Base-by-base conservation (phyloP, 2,797 vertebrate genomes). In the Sebastes elongatus region DNA sequence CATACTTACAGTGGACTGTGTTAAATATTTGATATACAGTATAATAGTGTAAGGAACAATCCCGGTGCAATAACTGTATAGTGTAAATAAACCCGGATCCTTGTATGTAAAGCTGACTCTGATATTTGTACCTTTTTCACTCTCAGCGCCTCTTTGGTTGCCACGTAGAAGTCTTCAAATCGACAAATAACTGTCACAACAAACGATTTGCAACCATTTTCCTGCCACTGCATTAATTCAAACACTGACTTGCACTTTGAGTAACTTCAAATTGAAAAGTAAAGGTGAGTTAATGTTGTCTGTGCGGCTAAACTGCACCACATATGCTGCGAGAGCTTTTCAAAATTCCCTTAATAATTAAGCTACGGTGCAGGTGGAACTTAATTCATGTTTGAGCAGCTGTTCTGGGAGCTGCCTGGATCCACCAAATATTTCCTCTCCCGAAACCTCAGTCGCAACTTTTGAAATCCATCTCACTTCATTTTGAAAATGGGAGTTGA, bases 351-450 rank as follows among this genome's bases (percentile, higher is more conserved):
- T 74, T 8, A 55, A 66, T 69, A 73, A 90, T 81, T 68, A 69
- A 85, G 61, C 32, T 11, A 16, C 74, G 20, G 74, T 86, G 74
- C 60, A 71, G 81, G 67, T 71, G 74, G 73, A 81, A 63, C 23
- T 66, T 38, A 25, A 52, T 56, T 76, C n/a, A 30, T 52, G 67
- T 86, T 61, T 78, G 82, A 88, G 81, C 90, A 84, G 77, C 78
- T 90, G 88, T 35, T 89, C 55, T 30, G 75, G 83, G 83, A 87
- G 52, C 60, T 20, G 25, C 59, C 4, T 35, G 38, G 4, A 63
- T 65, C 56, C 73, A 38, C 74, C 49, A 35, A 14, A 66, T 60
- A 79, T 74, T 84, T 76, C 61, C 67, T 38, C 57, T 69, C 9
- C 35, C 46, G 23, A 42, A 84, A 46, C 53, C 78, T 82, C 71